Percentiles rank a stretch among this genome's conserved stretches.
These are phyloP conservation scores for Chrysochloris asiatica DNA, from an alignment of 2,113 vertebrate species.

Conservation along the genomic window DNA sequence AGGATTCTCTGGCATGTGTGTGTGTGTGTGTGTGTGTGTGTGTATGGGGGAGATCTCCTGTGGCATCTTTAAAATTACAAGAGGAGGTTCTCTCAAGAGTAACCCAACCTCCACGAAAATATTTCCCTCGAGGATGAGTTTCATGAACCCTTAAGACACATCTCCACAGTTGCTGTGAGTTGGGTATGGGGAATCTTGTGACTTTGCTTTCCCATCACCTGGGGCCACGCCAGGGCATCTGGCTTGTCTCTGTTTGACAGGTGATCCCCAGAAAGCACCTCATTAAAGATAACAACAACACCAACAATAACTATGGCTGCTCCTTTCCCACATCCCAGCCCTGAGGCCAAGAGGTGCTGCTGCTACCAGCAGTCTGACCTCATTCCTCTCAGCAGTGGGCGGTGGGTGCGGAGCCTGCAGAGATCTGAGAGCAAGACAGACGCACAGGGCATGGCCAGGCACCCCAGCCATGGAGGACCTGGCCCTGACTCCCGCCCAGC, in stretches of 20 bases:
- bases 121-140: neutral
- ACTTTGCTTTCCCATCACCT: constrained; percentile 42
- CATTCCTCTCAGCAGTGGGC: constrained; percentile 74
- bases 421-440: constrained; percentile 79
- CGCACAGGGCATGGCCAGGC: constrained; percentile 60
- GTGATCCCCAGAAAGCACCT: constrained; percentile 58
- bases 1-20: neutral
- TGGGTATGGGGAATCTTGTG: neutral
- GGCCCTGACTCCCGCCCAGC: neutral
- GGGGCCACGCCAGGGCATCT: constrained; percentile 41
- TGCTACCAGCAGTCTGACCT: constrained; percentile 72
- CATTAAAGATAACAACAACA: constrained; percentile 46
- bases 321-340: constrained; percentile 68
- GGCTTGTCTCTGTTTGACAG: constrained; percentile 42
- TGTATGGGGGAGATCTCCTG: neutral
- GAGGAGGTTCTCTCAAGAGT: neutral
- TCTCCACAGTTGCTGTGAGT: neutral
- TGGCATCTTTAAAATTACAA: neutral
- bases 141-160: neutral
- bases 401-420: constrained; percentile 70
- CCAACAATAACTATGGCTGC: constrained; percentile 13
- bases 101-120: neutral
- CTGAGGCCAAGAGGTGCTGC: constrained; percentile 52
- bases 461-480: constrained; percentile 49
- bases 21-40: too few species aligned